Base-by-base conservation (phyloP, 2,113 vertebrate genomes). In the Ctenomys sociabilis region DNA sequence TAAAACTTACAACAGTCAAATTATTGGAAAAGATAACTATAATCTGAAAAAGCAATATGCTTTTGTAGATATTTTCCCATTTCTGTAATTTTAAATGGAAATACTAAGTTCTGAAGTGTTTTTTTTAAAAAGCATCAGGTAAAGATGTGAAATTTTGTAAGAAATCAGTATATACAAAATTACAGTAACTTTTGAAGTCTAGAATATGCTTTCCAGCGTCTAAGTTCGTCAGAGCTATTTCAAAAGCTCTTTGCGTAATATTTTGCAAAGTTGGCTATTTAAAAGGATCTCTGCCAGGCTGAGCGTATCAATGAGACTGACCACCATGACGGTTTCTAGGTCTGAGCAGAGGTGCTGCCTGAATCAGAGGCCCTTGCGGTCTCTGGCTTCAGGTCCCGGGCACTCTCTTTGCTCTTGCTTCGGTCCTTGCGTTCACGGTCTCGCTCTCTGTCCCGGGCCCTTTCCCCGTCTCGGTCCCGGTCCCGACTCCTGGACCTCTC, bases 341-440 rank as follows among this genome's bases (percentile, higher is more conserved):
- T 92, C 94, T 98, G 98, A 35, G 92, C 54, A 3, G 94, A n/a
- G 32, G 98, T 84, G 43, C 98, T 89, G 40, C 96, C 98, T 8
- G 94, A 30, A 73, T 99, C 98, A 0, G 97, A 35, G 61, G 98
- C 95, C 95, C 99, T 99, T 19, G 97, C 98, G 88, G 94, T 59
- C 88, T 99, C 99, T 0, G 98, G 97, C 98, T 98, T 99, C 6
- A 91, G 94, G 61, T 99, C 99, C 94, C 99, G 99, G 49, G 97
- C 93, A 13, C 86, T 98, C 72, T 99, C 99, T 90, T 95, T 98
- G 72, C 98, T 98, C 63, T 98, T 98, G 95, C 99, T 99, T 80
- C 98, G 98, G 8, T 99, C 99, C n/a, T 98, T 98, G 66, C 98
- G 98, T 52, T 99, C 99, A 43, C 98, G 98, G 32, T 95, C 93